Percentiles rank a stretch among this genome's conserved stretches.
These are phyloP conservation scores for Phylloscopus trochilus DNA, from an alignment of 2,113 vertebrate species.

Conservation along the genomic window DNA sequence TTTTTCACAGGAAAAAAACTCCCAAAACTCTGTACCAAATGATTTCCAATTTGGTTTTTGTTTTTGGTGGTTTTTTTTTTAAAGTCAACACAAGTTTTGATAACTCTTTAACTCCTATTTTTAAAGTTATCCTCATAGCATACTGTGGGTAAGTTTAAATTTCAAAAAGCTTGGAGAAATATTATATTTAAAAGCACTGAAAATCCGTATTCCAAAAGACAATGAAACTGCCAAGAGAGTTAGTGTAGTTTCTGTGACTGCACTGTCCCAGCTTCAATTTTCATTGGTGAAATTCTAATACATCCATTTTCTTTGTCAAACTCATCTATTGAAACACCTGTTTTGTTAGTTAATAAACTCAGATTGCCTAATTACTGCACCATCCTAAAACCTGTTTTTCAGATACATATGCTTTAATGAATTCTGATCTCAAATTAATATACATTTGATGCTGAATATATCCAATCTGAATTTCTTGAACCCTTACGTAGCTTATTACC, in stretches of 20 bases:
- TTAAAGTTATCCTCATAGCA: background rate
- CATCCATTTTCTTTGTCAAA: background rate
- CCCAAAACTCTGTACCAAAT: background rate
- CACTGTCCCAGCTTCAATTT: background rate
- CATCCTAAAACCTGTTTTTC: background rate
- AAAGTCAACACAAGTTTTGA: background rate
- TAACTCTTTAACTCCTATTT: background rate
- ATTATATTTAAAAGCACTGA: background rate
- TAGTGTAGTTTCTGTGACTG: background rate
- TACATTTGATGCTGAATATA: background rate
- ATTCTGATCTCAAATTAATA: background rate
- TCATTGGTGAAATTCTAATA: background rate
- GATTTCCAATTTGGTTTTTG: background rate
- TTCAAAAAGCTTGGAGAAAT: background rate
- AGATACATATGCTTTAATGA: background rate
- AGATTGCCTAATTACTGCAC: background rate
- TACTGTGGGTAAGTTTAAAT: background rate
- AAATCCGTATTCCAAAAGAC: background rate
- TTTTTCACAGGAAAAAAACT: background rate
- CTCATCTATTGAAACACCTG: background rate
- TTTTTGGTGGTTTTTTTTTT: background rate
- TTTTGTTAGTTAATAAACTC: background rate
- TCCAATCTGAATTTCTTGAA: background rate
- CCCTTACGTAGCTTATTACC: background rate
- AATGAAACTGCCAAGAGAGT: background rate